Percentiles rank a stretch among this genome's conserved stretches.
Evolutionary conservation across 2,113 vertebrate species (phyloP).

Genomic region (Anser cygnoides): DNA sequence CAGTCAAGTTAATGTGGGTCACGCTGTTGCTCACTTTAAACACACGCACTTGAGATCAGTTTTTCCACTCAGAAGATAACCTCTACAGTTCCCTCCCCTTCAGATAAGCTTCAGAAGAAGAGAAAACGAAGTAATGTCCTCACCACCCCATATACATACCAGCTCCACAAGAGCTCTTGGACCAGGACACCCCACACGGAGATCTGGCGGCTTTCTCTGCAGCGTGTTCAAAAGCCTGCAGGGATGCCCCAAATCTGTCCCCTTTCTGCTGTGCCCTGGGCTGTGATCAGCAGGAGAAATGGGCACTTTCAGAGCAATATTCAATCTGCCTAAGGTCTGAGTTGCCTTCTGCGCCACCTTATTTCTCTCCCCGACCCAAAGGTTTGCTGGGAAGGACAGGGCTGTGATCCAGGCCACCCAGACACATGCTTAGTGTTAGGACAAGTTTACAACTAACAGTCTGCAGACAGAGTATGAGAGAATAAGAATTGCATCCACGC

Average conservation of each 20-base stretch:
- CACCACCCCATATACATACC: not conserved
- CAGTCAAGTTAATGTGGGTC: not conserved
- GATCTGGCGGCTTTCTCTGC: not conserved
- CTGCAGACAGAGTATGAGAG: not conserved
- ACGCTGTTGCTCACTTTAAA: not conserved
- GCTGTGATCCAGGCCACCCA: not conserved
- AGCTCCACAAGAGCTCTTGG: not conserved
- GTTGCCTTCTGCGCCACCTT: accelerated
- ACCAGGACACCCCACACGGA: not conserved
- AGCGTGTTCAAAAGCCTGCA: not conserved
- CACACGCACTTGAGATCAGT: not conserved
- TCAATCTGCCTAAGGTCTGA: not conserved
- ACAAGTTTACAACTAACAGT: too few relatives aligned
- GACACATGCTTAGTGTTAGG: not conserved
- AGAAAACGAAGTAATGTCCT: not conserved
- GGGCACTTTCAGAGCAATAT: not conserved
- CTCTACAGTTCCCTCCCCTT: not conserved
- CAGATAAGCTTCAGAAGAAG: conserved; percentile 32
- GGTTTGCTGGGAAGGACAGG: not conserved
- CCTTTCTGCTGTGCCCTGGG: not conserved
- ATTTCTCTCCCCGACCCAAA: not conserved
- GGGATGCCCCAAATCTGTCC: not conserved
- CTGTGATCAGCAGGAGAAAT: not conserved
- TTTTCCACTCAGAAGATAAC: conserved; percentile 35
- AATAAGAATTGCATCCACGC: not conserved